Percentiles rank a stretch among this genome's conserved stretches.
phyloP scores from a whole-genome alignment of 2,888 invertebrate genomes.

The Xanthia icteritia region DNA sequence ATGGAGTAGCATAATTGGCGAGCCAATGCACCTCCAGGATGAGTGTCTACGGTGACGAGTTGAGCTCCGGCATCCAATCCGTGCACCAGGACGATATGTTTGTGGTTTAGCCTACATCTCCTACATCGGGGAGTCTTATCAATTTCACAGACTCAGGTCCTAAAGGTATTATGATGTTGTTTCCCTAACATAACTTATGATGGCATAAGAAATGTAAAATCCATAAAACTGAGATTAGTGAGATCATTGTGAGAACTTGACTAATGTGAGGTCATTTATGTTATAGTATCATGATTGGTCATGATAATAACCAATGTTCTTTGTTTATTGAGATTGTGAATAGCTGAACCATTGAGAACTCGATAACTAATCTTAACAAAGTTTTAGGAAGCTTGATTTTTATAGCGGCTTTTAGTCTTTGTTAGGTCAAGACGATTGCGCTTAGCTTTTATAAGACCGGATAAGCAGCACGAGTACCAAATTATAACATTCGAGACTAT shows the following conservation, averaged over 20 bases:
- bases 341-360: constrained; percentile 2
- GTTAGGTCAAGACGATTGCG: not conserved
- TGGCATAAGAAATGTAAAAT: not conserved
- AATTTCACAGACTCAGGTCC: too few relatives aligned
- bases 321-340: not conserved
- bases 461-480: not conserved
- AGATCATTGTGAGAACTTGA: too few relatives aligned
- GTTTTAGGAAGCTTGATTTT: not conserved
- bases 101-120: too few relatives aligned
- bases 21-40: too few relatives aligned
- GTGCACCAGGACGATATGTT: too few relatives aligned
- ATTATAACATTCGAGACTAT: not conserved
- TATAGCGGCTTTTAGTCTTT: not conserved
- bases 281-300: not conserved
- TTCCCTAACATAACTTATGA: too few relatives aligned
- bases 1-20: too few relatives aligned
- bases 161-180: too few relatives aligned
- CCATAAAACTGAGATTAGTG: not conserved
- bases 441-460: constrained; percentile 1
- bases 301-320: not conserved
- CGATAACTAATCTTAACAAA: not conserved
- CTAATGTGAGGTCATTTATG: too few relatives aligned
- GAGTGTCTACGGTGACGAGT: too few relatives aligned
- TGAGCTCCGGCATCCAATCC: too few relatives aligned
- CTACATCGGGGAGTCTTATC: too few relatives aligned